Conservation (phyloP, 2,888 invertebrate genomes). For the Entomobrya proxima region DNA sequence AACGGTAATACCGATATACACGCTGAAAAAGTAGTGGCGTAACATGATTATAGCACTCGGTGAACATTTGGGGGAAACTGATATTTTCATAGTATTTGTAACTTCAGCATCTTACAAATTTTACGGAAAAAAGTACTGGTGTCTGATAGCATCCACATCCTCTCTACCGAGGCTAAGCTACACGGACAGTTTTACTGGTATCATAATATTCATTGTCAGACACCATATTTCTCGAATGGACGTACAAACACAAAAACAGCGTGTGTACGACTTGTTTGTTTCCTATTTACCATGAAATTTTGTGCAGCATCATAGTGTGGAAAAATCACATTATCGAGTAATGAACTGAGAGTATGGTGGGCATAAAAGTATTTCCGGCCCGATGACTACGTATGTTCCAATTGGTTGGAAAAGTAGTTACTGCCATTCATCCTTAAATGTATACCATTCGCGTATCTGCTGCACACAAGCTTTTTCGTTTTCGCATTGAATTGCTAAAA, state of each 20-base stretch:
- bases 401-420: slow-evolving; percentile 4
- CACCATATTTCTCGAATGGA: slow-evolving; percentile 17
- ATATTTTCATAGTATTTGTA: no score
- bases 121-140: no score
- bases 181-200: no score
- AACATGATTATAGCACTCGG: no score
- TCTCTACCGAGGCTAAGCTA: no score
- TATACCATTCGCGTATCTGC: not conserved
- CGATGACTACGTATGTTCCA: not conserved
- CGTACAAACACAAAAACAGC: not conserved
- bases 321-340: slow-evolving; percentile 27
- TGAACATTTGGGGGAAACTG: no score
- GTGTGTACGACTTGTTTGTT: not conserved
- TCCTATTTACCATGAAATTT: slow-evolving; percentile 18
- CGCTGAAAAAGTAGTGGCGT: no score
- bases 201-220: not conserved
- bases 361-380: slow-evolving; percentile 18
- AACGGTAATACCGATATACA: no score
- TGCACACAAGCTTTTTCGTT: not conserved
- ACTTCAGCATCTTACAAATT: no score
- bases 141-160: no score
- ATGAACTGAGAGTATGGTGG: slow-evolving; percentile 16
- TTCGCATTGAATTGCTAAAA: not conserved
- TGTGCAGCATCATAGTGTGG: not conserved
- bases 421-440: not conserved